Evolutionary conservation across 1,140 invertebrate genomes (phyloP).

Genomic region (Cepaea nemoralis): DNA sequence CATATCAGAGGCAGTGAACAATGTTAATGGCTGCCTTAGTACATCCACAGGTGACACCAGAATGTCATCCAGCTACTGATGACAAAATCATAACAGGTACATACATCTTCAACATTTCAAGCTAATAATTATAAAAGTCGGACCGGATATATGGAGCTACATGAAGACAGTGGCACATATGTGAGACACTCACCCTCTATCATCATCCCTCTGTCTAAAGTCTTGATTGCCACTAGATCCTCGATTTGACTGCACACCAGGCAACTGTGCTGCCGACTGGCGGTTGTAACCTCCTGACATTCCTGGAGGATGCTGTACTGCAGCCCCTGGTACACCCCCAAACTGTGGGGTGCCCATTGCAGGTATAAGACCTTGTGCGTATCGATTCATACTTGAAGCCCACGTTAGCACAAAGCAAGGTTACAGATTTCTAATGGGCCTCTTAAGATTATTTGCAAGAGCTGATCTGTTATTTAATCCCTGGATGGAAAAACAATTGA

Average conservation of each 20-base stretch:
- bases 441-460: background rate
- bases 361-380: slow-evolving; percentile 60
- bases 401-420: background rate
- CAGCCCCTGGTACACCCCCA: slow-evolving; percentile 61
- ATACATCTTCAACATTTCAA: no score
- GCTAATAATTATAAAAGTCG: no score
- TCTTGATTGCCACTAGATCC: background rate
- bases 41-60: no score
- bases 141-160: no score
- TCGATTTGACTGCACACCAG: background rate
- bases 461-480: background rate
- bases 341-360: slow-evolving; percentile 66
- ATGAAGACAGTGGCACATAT: no score
- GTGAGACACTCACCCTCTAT: slow-evolving; percentile 26
- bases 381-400: slow-evolving; percentile 52
- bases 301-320: slow-evolving; percentile 41
- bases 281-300: slow-evolving; percentile 44
- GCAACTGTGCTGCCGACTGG: slow-evolving; percentile 36
- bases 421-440: background rate
- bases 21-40: no score
- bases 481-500: background rate
- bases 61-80: no score
- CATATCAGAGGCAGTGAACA: no score
- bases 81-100: no score
- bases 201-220: slow-evolving; percentile 22